Base-by-base conservation (phyloP, 2,888 invertebrate species). In the Microctonus hyperodae region DNA sequence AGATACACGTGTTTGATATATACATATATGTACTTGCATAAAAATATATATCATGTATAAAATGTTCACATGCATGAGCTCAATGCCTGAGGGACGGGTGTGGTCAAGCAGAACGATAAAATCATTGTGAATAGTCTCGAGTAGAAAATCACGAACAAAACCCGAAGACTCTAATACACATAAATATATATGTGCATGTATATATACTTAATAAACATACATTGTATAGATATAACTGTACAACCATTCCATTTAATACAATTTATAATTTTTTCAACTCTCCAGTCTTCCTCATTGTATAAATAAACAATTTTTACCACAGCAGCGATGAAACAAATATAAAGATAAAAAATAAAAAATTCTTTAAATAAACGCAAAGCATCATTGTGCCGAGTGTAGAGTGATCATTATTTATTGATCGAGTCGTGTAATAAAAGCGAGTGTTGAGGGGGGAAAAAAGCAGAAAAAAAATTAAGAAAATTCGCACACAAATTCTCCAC, bases 31-130 rank as follows among this genome's bases (percentile, higher is more conserved):
- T 16, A 44, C 44, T 44, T 44, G 44, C 2, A 44, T 28, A 7
- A 50, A 44, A n/a, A 44, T 64, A 16, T 44, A 16, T 64, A 44
- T 56, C n/a, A n/a, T n/a, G n/a, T n/a, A n/a, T n/a, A n/a, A n/a
- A n/a, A n/a, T n/a, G 56, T 55, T 28, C 40, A 40, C 20, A 33
- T 64, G 35, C 40, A 35, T 60, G 55, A 23, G 60, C 35, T 37
- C 40, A 56, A 66, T 57, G 65, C 72, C 69, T 22, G 57, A 40
- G 68, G 72, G 64, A 53, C 65, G 67, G 72, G 72, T 67, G 70
- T 67, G 70, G 72, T 69, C 69, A 66, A 68, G 33, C 60, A 44
- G 48, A 44, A 56, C 69, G 40, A 61, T 53, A 64, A 51, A 64
- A 35, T 63, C 51, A 40, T 64, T 44, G 40, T 35, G 64, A 50